Evolutionary conservation across 2,888 invertebrate species (phyloP).

Genomic region (Epirrita christyi): DNA sequence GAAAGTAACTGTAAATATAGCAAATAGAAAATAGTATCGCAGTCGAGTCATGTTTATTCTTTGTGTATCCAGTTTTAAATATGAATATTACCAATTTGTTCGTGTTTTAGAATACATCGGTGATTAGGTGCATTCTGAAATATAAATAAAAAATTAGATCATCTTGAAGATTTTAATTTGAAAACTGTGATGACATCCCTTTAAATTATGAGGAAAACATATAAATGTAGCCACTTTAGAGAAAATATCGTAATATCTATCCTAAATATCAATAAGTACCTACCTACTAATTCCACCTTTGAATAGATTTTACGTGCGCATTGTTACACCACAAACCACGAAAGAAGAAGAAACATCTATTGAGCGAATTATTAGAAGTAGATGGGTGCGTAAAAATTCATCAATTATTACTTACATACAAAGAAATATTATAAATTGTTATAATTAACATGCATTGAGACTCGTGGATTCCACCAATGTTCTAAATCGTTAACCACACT

Average conservation of each 20-base stretch:
- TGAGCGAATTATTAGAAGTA: neutral
- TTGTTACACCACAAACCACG: too few species aligned
- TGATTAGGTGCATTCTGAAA: neutral
- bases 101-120: neutral
- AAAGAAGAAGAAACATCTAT: neutral
- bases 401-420: neutral
- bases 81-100: neutral
- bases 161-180: neutral
- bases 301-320: too few species aligned
- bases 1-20: neutral
- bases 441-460: too few species aligned
- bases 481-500: slow-evolving; percentile 13
- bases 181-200: too few species aligned
- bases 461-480: slow-evolving; percentile 29
- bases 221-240: too few species aligned
- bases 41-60: neutral
- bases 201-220: too few species aligned
- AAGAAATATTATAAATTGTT: too few species aligned
- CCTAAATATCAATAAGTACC: too few species aligned
- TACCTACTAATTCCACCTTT: too few species aligned
- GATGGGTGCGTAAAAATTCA: neutral
- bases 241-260: too few species aligned
- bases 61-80: neutral
- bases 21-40: slow-evolving; percentile 5
- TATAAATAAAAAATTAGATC: neutral